Evolutionary conservation across 1,140 invertebrate genomes (phyloP).

Genomic region (Rhagoletis zephyria): DNA sequence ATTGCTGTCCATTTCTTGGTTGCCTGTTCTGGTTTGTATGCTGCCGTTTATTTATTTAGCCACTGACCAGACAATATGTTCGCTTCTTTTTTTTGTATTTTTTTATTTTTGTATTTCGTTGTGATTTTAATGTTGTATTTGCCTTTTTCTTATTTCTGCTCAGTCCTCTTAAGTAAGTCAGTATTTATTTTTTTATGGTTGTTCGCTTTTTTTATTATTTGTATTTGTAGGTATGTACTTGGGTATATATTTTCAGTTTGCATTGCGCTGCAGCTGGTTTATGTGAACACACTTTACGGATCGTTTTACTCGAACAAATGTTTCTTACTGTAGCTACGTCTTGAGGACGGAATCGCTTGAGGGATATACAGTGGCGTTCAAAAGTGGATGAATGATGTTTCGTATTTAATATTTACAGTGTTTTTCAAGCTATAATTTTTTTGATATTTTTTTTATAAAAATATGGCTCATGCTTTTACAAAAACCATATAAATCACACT

Average conservation of each 20-base stretch:
- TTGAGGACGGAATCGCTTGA: background rate
- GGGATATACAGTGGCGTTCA: background rate
- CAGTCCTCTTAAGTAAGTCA: background rate
- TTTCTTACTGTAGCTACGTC: background rate
- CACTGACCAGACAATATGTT: constrained; percentile 28
- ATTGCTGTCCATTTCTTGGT: background rate
- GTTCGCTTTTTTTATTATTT: background rate
- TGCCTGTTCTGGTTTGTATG: background rate
- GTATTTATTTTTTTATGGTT: constrained; percentile 37
- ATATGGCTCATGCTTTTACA: no score
- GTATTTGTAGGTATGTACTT: background rate
- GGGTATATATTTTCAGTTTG: background rate
- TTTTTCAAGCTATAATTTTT: no score
- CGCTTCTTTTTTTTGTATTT: background rate
- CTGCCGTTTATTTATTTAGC: constrained; percentile 21
- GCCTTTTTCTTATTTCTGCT: background rate
- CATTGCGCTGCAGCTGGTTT: background rate
- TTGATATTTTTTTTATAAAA: no score
- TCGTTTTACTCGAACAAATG: constrained; percentile 1
- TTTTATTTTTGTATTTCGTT: background rate
- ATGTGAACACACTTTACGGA: background rate
- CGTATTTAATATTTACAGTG: background rate
- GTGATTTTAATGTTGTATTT: background rate
- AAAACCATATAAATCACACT: no score
- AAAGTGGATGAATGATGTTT: background rate